Conservation (phyloP, 2,113 vertebrate genomes). For the Hemicordylus capensis region DNA sequence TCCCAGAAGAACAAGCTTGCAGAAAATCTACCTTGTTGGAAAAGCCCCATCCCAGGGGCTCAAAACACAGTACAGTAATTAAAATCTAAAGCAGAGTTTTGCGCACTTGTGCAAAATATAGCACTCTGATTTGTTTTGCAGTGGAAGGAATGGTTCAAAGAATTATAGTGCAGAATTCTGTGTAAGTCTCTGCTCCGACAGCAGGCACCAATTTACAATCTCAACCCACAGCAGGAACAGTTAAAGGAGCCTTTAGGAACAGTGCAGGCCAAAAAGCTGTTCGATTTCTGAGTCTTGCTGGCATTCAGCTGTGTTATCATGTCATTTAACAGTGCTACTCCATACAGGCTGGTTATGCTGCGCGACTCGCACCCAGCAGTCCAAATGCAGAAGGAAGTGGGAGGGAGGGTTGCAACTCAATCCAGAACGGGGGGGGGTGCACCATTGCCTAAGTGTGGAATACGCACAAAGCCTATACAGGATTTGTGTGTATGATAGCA, state of each 20-base stretch:
- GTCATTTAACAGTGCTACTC: background rate
- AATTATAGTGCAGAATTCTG: background rate
- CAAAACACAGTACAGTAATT: background rate
- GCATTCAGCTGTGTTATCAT: background rate
- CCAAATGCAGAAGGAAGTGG: background rate
- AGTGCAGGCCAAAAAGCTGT: background rate
- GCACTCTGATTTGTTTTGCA: accelerated
- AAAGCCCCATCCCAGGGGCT: background rate
- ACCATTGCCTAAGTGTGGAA: background rate
- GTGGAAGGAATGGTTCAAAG: background rate
- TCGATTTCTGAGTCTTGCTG: background rate
- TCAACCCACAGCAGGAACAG: too few species aligned
- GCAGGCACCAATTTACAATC: background rate
- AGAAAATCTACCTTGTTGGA: background rate
- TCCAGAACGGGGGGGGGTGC: too few species aligned
- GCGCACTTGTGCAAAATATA: background rate
- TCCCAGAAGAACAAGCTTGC: background rate
- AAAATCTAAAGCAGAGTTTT: background rate
- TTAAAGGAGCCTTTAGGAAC: background rate
- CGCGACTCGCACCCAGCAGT: background rate
- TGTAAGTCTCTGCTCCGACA: background rate
- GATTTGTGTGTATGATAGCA: background rate
- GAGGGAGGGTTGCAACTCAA: background rate
- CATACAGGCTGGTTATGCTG: background rate
- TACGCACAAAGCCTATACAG: background rate